Evolutionary conservation across 2,113 vertebrate species (phyloP), one percentile per base, ranked within the genome.

Genomic region (Tor tambroides): DNA sequence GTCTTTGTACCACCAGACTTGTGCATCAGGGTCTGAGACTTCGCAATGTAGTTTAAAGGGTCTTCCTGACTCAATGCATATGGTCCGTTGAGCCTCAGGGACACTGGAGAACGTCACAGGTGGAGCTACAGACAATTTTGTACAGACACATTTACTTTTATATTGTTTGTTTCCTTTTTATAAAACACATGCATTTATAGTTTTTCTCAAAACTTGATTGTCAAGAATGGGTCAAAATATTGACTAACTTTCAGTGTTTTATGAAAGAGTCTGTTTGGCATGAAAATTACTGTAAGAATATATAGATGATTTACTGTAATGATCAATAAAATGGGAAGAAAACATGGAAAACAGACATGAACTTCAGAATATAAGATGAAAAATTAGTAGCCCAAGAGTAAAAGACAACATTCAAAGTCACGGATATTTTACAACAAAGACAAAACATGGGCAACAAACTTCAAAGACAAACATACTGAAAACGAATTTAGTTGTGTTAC

Each of bases 1-100:
- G 6, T 96, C 94, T 89, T 95, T 95, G 88, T 89, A 93, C 95
- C 95, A 96, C 85, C 88, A 41, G 7, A 95, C 94, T 26, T 86
- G 89, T 87, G 92, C 88, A 19, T 88, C 87, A 1, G 93, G 80
- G 38, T 95, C 92, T 8, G 93, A 92, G 74, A 96, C 89, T 84
- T 95, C 90, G 86, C 95, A 95, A 65, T 89, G 90, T 61, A 95
- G 93, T 82, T 93, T 83, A 90, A 95, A 83, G 46, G 94, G 84
- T 54, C 81, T 77, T 63, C 93, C 94, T 84, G 93, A 92, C 86
- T 88, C 88, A 72, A 94, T 17, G 2, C 81, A 89, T 88, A 87
- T 94, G 86, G 89, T 94, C 85, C 81, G 92, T 80, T 94, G 92
- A 59, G 41, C 83, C 80, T 94, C 93, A 87, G 90, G 89, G 71